phyloP scores from a whole-genome alignment of 2,113 vertebrate species.

The Oncorhynchus mykiss region DNA sequence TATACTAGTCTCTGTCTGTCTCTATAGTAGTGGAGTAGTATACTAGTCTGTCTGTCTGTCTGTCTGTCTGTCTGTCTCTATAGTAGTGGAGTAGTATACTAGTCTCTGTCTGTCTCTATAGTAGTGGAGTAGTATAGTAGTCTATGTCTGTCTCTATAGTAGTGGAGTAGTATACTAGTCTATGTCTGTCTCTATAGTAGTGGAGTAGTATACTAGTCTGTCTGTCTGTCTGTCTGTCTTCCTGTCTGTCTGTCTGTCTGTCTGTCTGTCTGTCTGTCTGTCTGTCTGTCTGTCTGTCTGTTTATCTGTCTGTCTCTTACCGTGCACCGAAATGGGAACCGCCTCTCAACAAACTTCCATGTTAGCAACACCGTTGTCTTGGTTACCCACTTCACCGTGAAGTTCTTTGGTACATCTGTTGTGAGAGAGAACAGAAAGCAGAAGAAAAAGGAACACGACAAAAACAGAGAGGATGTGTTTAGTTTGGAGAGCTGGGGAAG shows the following conservation, averaged over 20 bases:
- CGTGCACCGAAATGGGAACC: slow-evolving; percentile 84
- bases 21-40: too few species aligned
- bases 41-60: too few species aligned
- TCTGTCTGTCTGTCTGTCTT: background rate
- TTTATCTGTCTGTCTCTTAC: slow-evolving; percentile 62
- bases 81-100: too few species aligned
- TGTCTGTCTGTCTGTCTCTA: too few species aligned
- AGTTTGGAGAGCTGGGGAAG: slow-evolving; percentile 13
- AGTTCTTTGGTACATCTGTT: slow-evolving; percentile 96
- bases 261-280: background rate
- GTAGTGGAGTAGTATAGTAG: too few species aligned
- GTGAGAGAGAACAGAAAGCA: slow-evolving; percentile 28
- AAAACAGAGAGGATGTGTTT: slow-evolving; percentile 18
- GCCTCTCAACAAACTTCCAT: slow-evolving; percentile 92
- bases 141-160: too few species aligned
- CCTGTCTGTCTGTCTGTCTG: background rate
- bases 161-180: too few species aligned
- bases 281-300: background rate
- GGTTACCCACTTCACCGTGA: slow-evolving; percentile 94
- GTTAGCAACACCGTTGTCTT: slow-evolving; percentile 91
- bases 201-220: too few species aligned
- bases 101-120: too few species aligned
- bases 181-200: too few species aligned
- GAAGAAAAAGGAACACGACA: slow-evolving; percentile 14
- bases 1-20: too few species aligned